These are phyloP conservation scores for Lucinisca nassula DNA, from an alignment of 2,888 invertebrate genomes.

Conservation along the genomic window DNA sequence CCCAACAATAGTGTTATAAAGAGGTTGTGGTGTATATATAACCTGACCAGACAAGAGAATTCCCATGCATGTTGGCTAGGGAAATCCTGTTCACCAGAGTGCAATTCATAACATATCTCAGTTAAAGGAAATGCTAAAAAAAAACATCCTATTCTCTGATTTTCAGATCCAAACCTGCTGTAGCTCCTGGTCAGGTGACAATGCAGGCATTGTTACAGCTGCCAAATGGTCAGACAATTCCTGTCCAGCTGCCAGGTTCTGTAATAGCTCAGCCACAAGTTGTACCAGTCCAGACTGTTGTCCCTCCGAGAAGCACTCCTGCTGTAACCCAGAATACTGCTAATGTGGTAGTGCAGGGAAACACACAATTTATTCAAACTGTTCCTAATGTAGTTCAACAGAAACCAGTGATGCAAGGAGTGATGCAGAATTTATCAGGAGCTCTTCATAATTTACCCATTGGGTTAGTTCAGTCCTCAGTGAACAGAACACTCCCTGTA, in stretches of 20 bases:
- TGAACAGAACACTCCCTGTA: neutral
- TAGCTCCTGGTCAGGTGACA: constrained; percentile 20
- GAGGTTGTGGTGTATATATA: too few relatives aligned
- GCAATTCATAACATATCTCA: too few relatives aligned
- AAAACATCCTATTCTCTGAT: neutral
- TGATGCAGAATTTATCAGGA: neutral
- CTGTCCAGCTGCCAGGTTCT: constrained; percentile 60
- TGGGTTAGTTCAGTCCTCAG: neutral
- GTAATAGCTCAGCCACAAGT: neutral
- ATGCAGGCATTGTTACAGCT: constrained; percentile 89
- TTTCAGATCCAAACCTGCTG: constrained; percentile 4
- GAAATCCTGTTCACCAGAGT: too few relatives aligned
- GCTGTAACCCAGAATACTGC: neutral
- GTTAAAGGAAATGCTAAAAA: too few relatives aligned
- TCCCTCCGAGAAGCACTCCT: neutral
- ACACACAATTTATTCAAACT: neutral
- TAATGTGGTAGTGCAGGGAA: neutral
- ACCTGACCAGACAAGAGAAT: too few relatives aligned
- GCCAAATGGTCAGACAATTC: constrained; percentile 89
- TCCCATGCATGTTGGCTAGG: too few relatives aligned
- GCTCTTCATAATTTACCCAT: neutral
- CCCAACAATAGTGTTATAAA: too few relatives aligned
- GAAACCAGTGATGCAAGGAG: neutral
- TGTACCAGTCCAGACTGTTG: neutral
- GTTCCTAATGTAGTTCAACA: neutral